Evolutionary conservation across 2,113 vertebrate species (phyloP), one percentile per base, ranked within the genome.

Genomic region (Sapayoa aenigma): DNA sequence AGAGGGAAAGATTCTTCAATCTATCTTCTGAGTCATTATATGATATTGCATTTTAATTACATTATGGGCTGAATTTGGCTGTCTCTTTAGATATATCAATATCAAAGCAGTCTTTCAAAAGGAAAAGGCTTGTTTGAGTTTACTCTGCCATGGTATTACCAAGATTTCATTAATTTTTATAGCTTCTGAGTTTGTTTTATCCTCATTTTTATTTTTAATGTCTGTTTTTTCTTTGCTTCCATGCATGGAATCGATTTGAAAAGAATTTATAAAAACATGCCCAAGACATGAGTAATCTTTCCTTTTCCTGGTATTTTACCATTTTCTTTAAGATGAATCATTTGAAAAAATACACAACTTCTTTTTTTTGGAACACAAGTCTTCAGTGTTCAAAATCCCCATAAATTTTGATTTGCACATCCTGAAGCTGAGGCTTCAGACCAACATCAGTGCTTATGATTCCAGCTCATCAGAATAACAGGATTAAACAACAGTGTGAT

Each of bases 41-140:
- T n/a, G 56, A 93, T 81, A 96, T 23, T 89, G 84, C 94, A 91
- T 96, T 95, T 96, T 92, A 96, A 95, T 96, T 95, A 96, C 84
- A 81, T 68, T 89, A 80, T 52, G 52, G 75, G 71, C 31, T 90
- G 84, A 93, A 86, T 95, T 84, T 93, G 89, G 84, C 84, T 86
- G 84, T 62, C 87, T 87, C 69, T 91, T 80, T 80, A 92, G 89
- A 96, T 90, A 88, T 59, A 95, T 92, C 59, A 95, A 59, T 93
- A 95, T 92, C 83, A 97, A 97, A 88, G 72, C 66, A 90, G 81
- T 52, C 65, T 94, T 97, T 97, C 77, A 97, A 97, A 97, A 95
- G 90, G 83, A 80, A 93, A 87, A 86, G 90, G 72, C 75, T 90
- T 85, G 53, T 94, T 83, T 90, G 69, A 89, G 63, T 91, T 94